phyloP scores from a whole-genome alignment of 1,140 invertebrate genomes.

The Harpegnathos saltator region DNA sequence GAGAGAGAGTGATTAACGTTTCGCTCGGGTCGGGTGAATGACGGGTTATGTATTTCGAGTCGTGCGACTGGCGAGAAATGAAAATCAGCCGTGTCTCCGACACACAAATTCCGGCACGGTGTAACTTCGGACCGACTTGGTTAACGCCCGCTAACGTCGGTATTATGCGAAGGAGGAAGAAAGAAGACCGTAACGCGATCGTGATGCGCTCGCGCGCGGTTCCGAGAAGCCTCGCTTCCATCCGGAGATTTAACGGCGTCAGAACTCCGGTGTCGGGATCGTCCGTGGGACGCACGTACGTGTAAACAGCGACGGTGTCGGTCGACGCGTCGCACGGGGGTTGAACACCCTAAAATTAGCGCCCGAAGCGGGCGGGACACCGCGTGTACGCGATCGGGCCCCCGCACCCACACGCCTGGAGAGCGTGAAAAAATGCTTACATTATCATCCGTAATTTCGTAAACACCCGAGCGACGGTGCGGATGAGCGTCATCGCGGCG shows the following conservation, averaged over 20 bases:
- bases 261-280: slow-evolving; percentile 69
- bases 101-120: no score
- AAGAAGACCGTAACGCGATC: no score
- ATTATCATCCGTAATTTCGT: slow-evolving; percentile 86
- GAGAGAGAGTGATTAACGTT: no score
- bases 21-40: no score
- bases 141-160: slow-evolving; percentile 15
- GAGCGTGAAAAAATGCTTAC: slow-evolving; percentile 85
- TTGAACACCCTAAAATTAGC: slow-evolving; percentile 86
- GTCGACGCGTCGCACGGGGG: slow-evolving; percentile 75
- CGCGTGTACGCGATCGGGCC: slow-evolving; percentile 63
- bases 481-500: slow-evolving; percentile 42
- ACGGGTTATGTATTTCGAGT: no score
- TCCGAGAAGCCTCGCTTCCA: slow-evolving; percentile 66
- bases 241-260: slow-evolving; percentile 67
- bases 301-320: slow-evolving; percentile 78
- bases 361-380: slow-evolving; percentile 74
- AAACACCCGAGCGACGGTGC: slow-evolving; percentile 75
- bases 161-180: no score
- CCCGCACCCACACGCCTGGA: slow-evolving; percentile 75
- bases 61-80: no score
- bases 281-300: slow-evolving; percentile 67
- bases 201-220: no score
- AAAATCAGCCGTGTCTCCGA: no score
- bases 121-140: no score